Base-by-base conservation (phyloP, 2,797 vertebrate species). In the Tadarida brasiliensis region DNA sequence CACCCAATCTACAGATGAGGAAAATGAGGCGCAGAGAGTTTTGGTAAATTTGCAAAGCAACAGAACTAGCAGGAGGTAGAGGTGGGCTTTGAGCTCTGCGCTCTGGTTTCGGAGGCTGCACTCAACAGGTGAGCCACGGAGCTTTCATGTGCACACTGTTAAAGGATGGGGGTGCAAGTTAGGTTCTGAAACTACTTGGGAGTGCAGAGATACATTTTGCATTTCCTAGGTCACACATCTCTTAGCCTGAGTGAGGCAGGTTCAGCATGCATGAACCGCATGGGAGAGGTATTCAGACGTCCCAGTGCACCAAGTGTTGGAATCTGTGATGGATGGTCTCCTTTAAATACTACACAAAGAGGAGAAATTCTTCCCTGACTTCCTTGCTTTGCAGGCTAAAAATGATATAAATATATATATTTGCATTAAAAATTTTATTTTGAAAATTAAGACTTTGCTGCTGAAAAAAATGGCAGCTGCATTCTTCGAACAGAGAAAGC, bases 311-410 rank as follows among this genome's bases (percentile, higher is more conserved):
- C 54, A 80, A 65, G n/a, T 87, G 35, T 12, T 47, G 20, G 39
- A 77, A 54, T 76, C 65, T 83, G 51, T 59, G 70, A 33, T 35
- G 54, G 76, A 70, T 47, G 12, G 14, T 87, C 68, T 90, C 28
- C 28, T 85, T 94, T 91, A 91, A 89, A 74, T 93, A 59, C 20
- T 68, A 1, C 15, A 81, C 35, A 84, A 30, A 96, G 74, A 91
- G 78, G 26, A 49, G n/a, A 83, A 80, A 86, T 33, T 78, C n/a
- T 86, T 93, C 81, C 70, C 54, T 54, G 80, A 61, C 76, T 56
- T 87, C 30, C 26, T 91, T 91, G 57, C 19, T 89, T 96, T 91
- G 30, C 74, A 19, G 19, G 26, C 44, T 91, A 47, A 90, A 87
- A 83, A 67, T 68, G 56, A 49, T 90, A 39, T 68, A 85, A 85